Evolutionary conservation across 92 coral and sea anemone species (phyloP), one percentile per base, ranked within the genome.

Genomic region (Epizoanthus illoricatus): DNA sequence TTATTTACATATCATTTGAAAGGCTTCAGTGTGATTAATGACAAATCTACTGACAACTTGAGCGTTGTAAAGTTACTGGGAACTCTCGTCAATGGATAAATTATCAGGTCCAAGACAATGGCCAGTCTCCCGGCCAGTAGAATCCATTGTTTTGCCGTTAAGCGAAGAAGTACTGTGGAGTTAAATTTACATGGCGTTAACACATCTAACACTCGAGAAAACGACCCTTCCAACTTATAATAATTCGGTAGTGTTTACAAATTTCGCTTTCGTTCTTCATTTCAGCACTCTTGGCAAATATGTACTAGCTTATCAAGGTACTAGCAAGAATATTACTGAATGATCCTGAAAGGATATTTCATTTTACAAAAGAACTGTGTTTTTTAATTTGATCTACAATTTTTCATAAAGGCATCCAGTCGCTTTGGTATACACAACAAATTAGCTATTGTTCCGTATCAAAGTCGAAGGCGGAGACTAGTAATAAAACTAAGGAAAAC

Each of bases 401-500:
- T 81, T 81, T 58, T 82, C 11, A 89, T 89, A 85, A 89, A 89
- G 84, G 76, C 87, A 47, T 71, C 89, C 89, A 85, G 86, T 18
- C 80, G 86, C 87, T 85, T 89, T 74, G 84, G 97, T 93, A 85
- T 88, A 80, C 87, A 83, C 85, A 88, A 92, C 94, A 93, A 93
- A 89, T 91, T 85, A 86, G 74, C 97, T 83, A 91, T 93, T 93
- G 97, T 93, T 73, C 72, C 64, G 52, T 70, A 24, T 84, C 84
- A 83, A 88, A 88, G 94, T 91, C 89, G 92, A 91, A 93, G 97
- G 97, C 97, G 97, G 97, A 87, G 92, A 93, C 82, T 45, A 45
- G 47, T 70, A 78, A 78, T 78, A 78, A 78, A 78, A 64, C 60
- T 78, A 43, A 21, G 71, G 71, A 42, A 43, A 78, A 78, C 82